These are phyloP conservation scores for Protula sp. DNA, from an alignment of 2,888 invertebrate genomes.

Conservation along the genomic window DNA sequence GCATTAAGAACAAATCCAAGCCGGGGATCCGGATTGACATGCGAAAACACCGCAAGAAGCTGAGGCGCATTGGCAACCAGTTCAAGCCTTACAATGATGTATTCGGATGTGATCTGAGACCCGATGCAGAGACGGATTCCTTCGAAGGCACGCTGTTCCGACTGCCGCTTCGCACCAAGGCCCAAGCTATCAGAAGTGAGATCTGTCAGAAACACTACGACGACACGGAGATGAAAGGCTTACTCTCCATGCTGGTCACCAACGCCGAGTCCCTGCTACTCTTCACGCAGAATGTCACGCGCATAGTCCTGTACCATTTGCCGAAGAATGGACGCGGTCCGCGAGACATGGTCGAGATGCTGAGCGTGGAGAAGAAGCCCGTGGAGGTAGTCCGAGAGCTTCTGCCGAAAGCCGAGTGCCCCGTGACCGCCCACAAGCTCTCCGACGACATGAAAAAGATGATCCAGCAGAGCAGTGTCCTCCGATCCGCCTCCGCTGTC, in stretches of 20 bases:
- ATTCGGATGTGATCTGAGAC: slow-evolving; percentile 32
- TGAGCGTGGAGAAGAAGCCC: slow-evolving; percentile 19
- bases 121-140: slow-evolving; percentile 16
- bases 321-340: slow-evolving; percentile 7
- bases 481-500: slow-evolving; percentile 9
- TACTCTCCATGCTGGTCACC: slow-evolving; percentile 32
- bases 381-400: slow-evolving; percentile 22
- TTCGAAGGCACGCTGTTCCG: slow-evolving; percentile 43
- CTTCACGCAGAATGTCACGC: slow-evolving; percentile 42
- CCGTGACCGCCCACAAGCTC: slow-evolving; percentile 6
- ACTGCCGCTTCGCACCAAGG: slow-evolving; percentile 39
- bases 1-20: slow-evolving; percentile 26
- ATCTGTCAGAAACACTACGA: slow-evolving; percentile 36
- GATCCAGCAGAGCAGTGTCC: slow-evolving; percentile 8
- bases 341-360: slow-evolving; percentile 13
- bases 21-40: slow-evolving; percentile 35
- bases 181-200: slow-evolving; percentile 37
- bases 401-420: slow-evolving; percentile 8
- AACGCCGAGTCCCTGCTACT: slow-evolving; percentile 37
- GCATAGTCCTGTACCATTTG: slow-evolving; percentile 35
- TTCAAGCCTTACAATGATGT: slow-evolving; percentile 38
- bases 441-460: slow-evolving; percentile 5
- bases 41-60: slow-evolving; percentile 24
- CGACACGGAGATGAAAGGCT: slow-evolving; percentile 27
- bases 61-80: slow-evolving; percentile 31